Base-by-base conservation (phyloP, 2,888 invertebrate species). In the Trichogramma evanescens region DNA sequence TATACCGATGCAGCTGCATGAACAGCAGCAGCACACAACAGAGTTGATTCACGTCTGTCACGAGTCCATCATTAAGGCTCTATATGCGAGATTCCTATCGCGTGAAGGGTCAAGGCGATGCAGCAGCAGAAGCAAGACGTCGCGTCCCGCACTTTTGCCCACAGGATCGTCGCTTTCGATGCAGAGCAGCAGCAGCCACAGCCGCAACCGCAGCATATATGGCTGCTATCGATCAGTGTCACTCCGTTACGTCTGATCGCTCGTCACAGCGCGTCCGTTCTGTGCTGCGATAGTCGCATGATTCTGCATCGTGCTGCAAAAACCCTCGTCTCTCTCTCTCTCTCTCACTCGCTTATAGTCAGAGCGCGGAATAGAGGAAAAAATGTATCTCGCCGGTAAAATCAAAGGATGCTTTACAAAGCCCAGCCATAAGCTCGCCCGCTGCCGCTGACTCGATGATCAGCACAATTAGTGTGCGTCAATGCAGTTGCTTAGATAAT, bases 1-100 rank as follows among this genome's bases (percentile, higher is more conserved):
- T 26, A 26, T 26, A 26, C 26, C 26, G 57, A 61, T 61, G 54
- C 59, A 63, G 61, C 67, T 66, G 70, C 56, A 50, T 10, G 39
- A 41, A 42, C 55, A 55, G 54, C 38, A 46, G 55, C 50, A 41
- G 41, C 55, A 50, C 54, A 48, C 9, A 43, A 48, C 50, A 53
- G 49, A 56, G 54, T 50, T 55, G 53, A 54, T 53, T 39, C 57
- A 46, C 60, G 66, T 64, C 66, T 64, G 64, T 64, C 66, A 67
- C 60, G 56, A 70, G 51, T 71, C 72, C 74, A 72, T 74, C 74
- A 75, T 75, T 74, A 75, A 73, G 71, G 70, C 65, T 66, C 70
- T 65, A 68, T n/a, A 42, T 6, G 44, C 70, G 68, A 74, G 75
- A 75, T 75, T 72, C 71, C 72, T 73, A 74, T 74, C 74, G 58